phyloP scores from a whole-genome alignment of 2,888 invertebrate genomes.

The Drosophila hawaiiensis region DNA sequence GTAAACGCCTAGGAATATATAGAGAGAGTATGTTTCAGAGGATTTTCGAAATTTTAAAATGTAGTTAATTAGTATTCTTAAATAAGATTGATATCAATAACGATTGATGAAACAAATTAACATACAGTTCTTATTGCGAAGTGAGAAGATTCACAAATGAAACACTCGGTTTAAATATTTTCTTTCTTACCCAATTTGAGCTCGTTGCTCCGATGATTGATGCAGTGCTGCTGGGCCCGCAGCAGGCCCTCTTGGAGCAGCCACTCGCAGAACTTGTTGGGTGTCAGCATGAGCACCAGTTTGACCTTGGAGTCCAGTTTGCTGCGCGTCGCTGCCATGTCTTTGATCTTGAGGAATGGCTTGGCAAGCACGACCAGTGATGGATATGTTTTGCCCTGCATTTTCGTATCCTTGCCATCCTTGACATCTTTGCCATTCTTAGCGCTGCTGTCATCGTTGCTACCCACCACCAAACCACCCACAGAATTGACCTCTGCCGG shows the following conservation, averaged over 20 bases:
- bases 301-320: constrained; percentile 92
- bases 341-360: constrained; percentile 91
- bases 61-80: background rate
- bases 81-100: background rate
- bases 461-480: constrained; percentile 90
- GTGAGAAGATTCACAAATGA: background rate
- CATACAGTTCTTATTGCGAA: background rate
- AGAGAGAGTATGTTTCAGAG: background rate
- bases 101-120: background rate
- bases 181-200: constrained; percentile 89
- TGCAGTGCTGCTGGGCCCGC: constrained; percentile 92
- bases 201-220: constrained; percentile 89
- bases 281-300: constrained; percentile 91
- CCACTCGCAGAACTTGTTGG: constrained; percentile 96
- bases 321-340: constrained; percentile 87
- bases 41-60: background rate
- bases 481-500: constrained; percentile 91
- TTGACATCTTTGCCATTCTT: constrained; percentile 88
- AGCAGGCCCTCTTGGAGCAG: constrained; percentile 94
- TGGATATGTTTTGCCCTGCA: constrained; percentile 93
- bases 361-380: constrained; percentile 94
- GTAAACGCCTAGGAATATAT: constrained; percentile 89
- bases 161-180: background rate
- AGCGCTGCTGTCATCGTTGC: constrained; percentile 86
- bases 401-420: constrained; percentile 91